Conservation (phyloP, 1,140 invertebrate genomes). For the Drosophila kohkoa region DNA sequence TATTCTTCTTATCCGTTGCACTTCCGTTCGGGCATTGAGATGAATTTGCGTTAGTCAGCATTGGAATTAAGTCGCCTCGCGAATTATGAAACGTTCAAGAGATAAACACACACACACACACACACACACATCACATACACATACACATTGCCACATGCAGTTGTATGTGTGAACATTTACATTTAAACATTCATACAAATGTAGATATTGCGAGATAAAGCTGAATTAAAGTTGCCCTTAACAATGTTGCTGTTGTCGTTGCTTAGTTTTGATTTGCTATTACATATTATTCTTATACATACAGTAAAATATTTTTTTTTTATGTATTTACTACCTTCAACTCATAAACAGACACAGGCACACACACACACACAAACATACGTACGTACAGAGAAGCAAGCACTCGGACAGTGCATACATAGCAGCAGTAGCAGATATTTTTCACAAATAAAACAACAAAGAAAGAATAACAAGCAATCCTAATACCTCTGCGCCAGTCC, state of each 20-base stretch:
- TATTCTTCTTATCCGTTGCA: conserved; percentile 43
- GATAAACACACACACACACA: conserved; percentile 33
- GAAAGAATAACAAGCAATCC: conserved; percentile 77
- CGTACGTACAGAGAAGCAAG: conserved; percentile 21
- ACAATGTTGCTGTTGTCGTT: conserved; percentile 34
- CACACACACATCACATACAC: conserved; percentile 4
- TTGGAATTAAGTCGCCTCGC: conserved; percentile 38
- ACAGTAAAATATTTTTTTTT: conserved; percentile 48
- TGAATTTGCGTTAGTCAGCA: conserved; percentile 42
- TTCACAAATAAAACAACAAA: conserved; percentile 79
- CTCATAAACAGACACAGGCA: conserved; percentile 47
- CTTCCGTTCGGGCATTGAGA: conserved; percentile 47
- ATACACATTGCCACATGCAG: background rate
- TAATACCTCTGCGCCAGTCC: conserved; percentile 50
- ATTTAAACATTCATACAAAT: background rate
- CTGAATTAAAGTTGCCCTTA: conserved; percentile 43
- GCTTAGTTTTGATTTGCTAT: conserved; percentile 44
- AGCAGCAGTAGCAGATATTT: conserved; percentile 63
- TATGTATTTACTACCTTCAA: conserved; percentile 69
- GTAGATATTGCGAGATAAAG: conserved; percentile 31
- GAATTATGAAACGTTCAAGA: conserved; percentile 52
- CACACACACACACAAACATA: conserved; percentile 28
- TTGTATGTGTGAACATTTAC: conserved; percentile 2
- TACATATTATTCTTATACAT: conserved; percentile 49
- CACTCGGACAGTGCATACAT: conserved; percentile 55